Evolutionary conservation across 2,888 invertebrate genomes (phyloP), one percentile per base, ranked within the genome.

Genomic region (Aleiodes testaceus): DNA sequence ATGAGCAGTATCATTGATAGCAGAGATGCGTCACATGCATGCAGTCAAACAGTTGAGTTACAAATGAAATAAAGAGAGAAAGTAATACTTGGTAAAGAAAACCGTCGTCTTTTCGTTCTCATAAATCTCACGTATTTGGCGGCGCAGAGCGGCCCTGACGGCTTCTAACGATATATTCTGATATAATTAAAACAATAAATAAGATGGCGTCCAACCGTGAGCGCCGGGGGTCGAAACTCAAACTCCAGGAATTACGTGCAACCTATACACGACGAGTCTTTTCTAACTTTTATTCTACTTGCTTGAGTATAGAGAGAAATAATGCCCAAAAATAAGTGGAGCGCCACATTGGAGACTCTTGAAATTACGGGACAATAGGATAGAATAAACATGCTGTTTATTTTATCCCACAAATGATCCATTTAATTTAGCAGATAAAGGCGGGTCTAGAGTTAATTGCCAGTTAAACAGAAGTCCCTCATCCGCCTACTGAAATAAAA

Each of bases 171-270:
- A 87, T 87, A 87, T 85, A 87, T 86, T 86, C 85, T 83, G 86
- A 87, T 87, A 86, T 87, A 87, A 87, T 86, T 87, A 87, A 87
- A 87, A 87, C 87, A 87, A 87, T 87, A 87, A 87, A 87, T 87
- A 87, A 87, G 84, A 87, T 86, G 86, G 86, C 86, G 79, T 84
- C 87, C 87, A 79, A 84, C 85, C 81, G 86, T 79, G 87, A 86
- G 80, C 85, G 79, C 80, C 85, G 82, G 86, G 87, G 87, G 86
- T 85, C 86, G 85, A 82, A 78, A 80, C 79, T 84, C 80, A 81
- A 80, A 78, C 80, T 79, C 75, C 75, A 75, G 75, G 75, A 79
- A 79, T 79, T 78, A 79, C 79, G 79, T 77, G 73, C 72, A 77
- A 73, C 78, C 71, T 72, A 70, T 75, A 71, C 69, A 61, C 66